Conservation (phyloP, 2,113 vertebrate species). For the Phocoena sinus region DNA sequence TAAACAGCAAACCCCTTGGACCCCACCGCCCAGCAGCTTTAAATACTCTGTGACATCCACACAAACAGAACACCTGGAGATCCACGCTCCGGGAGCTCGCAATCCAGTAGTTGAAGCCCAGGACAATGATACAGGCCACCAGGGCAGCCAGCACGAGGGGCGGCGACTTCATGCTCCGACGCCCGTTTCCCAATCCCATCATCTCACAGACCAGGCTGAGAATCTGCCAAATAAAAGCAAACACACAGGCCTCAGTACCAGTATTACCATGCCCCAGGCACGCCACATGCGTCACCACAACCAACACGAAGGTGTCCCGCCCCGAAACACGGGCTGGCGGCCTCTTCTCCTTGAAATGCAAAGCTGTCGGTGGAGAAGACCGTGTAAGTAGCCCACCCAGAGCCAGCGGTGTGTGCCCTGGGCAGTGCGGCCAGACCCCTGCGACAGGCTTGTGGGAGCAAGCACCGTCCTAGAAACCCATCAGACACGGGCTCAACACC, state of each 20-base stretch:
- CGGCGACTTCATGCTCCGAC: conserved; percentile 90
- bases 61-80: conserved; percentile 84
- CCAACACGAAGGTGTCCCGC: rapidly evolving
- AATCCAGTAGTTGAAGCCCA: conserved; percentile 97
- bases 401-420: background rate
- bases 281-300: rapidly evolving
- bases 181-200: conserved; percentile 89
- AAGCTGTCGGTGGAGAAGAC: rapidly evolving
- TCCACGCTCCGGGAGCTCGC: conserved; percentile 91
- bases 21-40: background rate
- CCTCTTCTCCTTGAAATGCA: rapidly evolving
- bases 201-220: conserved; percentile 71
- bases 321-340: rapidly evolving
- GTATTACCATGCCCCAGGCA: rapidly evolving
- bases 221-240: conserved; percentile 66
- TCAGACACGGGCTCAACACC: background rate
- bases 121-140: conserved; percentile 87
- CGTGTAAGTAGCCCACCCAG: rapidly evolving
- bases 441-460: no score
- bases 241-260: rapidly evolving
- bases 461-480: rapidly evolving
- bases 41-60: no score
- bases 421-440: rapidly evolving
- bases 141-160: conserved; percentile 89
- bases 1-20: rapidly evolving